Base-by-base conservation (phyloP, 2,113 vertebrate genomes). In the Phainopepla nitens region DNA sequence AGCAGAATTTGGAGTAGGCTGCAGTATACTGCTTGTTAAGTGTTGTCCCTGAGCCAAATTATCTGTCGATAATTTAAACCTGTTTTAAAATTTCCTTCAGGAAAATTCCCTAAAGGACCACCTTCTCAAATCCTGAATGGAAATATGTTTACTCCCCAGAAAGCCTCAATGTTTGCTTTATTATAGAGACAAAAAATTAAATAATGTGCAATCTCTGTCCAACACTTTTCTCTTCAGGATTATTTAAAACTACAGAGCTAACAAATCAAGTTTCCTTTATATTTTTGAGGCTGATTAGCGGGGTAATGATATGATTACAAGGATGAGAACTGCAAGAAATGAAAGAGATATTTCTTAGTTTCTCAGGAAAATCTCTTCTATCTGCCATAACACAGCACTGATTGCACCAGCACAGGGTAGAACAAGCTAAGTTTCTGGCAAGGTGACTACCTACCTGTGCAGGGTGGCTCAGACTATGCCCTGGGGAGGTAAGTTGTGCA, bases 181-280 rank as follows among this genome's bases (percentile, higher is more conserved):
- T 92, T 79, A 81, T 20, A 28, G 36, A 70, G 50, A 66, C n/a
- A 89, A 76, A 94, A 91, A 60, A 73, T 39, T 28, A 79, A 96
- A 42, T 72, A 85, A 57, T 50, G 10, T 47, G 33, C 62, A 89
- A 93, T 95, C 66, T 92, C 36, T 82, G 33, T 58, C 75, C 60
- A 82, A 33, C 36, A 58, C 89, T 96, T 91, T 82, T 77, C 41
- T 94, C 41, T 71, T 90, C 47, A 49, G 73, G 29, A 77, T 95
- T 85, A 71, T 94, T 96, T 95, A 90, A 96, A 97, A 73, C 42
- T 85, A 19, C 11, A 54, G 65, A 89, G n/a, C 28, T 78, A 90
- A 81, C 14, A 81, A 73, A 86, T 45, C 0, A 2, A 60, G 39
- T 88, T 95, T 83, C 18, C 69, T 77, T 76, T 89, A 27, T 86